Evolutionary conservation across 1,140 invertebrate species (phyloP).

Genomic region (Ruditapes philippinarum): DNA sequence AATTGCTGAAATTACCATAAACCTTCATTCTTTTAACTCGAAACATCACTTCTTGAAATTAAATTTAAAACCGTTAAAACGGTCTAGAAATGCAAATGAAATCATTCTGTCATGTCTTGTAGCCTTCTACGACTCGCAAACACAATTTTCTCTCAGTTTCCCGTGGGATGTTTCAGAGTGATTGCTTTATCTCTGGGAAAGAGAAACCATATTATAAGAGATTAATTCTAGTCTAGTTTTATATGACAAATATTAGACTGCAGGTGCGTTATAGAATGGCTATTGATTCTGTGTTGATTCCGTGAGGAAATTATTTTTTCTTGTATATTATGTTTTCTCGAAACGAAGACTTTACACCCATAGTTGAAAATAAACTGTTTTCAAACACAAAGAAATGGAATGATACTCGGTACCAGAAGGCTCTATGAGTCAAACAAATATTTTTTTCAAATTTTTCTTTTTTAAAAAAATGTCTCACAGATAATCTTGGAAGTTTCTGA

Average conservation of each 20-base stretch:
- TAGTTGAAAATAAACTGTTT: no score
- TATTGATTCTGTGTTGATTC: slow-evolving; percentile 5
- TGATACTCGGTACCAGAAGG: no score
- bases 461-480: no score
- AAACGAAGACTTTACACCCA: no score
- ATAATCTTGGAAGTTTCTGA: no score
- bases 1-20: neutral
- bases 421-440: no score
- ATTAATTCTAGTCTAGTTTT: slow-evolving; percentile 43
- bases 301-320: neutral
- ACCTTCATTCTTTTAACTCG: neutral
- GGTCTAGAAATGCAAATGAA: slow-evolving; percentile 4
- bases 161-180: slow-evolving; percentile 17
- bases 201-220: slow-evolving; percentile 32
- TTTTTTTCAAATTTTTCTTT: no score
- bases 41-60: neutral
- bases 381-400: no score
- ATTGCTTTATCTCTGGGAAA: slow-evolving; percentile 38
- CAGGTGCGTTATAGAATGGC: neutral
- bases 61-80: neutral
- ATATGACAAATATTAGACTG: slow-evolving; percentile 35
- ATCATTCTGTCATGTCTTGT: neutral
- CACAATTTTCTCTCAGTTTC: slow-evolving; percentile 12
- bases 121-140: neutral
- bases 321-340: neutral